phyloP scores from a whole-genome alignment of 1,140 invertebrate species.

The Eupeodes corollae region DNA sequence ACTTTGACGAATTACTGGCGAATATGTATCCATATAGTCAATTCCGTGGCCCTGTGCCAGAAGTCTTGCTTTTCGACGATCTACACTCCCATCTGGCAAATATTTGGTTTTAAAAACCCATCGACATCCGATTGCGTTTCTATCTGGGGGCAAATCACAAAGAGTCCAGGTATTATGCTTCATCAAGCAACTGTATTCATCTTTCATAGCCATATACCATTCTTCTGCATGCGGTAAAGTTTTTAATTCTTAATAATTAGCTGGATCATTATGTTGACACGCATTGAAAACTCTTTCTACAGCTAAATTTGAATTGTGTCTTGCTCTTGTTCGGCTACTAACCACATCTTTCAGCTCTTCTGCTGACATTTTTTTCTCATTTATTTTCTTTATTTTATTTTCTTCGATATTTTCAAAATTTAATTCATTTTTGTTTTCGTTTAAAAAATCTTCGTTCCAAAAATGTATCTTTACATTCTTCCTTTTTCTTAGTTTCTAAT shows the following conservation, averaged over 20 bases:
- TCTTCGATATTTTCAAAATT: too few species aligned
- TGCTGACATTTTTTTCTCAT: too few species aligned
- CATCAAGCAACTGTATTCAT: background rate
- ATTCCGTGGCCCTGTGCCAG: too few species aligned
- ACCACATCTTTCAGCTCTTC: too few species aligned
- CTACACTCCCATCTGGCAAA: background rate
- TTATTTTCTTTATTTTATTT: too few species aligned
- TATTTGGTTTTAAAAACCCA: background rate
- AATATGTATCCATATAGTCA: constrained; percentile 30
- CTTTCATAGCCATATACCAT: constrained; percentile 7
- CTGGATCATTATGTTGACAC: background rate
- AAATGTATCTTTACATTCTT: too few species aligned
- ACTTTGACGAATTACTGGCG: constrained; percentile 17
- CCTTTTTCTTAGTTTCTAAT: too few species aligned
- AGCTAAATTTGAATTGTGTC: too few species aligned
- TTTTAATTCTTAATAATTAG: background rate
- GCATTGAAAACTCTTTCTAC: too few species aligned
- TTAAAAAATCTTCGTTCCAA: too few species aligned
- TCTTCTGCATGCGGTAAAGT: background rate
- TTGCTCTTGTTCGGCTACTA: too few species aligned
- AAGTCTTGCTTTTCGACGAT: constrained; percentile 25
- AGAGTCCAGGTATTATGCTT: background rate
- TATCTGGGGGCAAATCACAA: background rate
- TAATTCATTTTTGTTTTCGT: too few species aligned
- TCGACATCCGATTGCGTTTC: background rate